phyloP scores from a whole-genome alignment of 2,113 vertebrate species.

The Agapornis roseicollis region DNA sequence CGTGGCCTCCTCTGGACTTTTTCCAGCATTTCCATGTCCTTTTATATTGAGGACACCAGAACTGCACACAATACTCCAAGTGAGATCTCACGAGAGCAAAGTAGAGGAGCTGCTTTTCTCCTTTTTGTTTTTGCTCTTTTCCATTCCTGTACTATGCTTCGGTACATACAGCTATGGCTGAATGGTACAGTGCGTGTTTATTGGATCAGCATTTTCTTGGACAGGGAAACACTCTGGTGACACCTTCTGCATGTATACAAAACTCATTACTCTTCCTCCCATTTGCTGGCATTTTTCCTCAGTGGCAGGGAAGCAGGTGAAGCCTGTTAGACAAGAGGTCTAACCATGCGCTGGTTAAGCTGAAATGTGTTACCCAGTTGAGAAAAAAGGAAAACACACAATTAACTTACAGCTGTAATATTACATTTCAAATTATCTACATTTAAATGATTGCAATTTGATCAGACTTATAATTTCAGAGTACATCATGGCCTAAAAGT shows the following conservation, averaged over 20 bases:
- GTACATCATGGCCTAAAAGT: too few relatives aligned
- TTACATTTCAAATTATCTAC: not conserved
- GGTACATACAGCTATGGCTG: not conserved
- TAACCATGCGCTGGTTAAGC: not conserved
- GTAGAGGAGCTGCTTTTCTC: not conserved
- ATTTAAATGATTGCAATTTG: not conserved
- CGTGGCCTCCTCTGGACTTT: too few relatives aligned
- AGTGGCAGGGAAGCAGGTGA: not conserved
- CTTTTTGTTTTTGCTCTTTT: not conserved
- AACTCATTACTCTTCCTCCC: not conserved
- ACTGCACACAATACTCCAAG: too few relatives aligned
- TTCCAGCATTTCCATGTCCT: too few relatives aligned
- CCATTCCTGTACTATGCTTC: not conserved
- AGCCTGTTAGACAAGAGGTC: not conserved
- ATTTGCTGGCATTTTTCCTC: not conserved
- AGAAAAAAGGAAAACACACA: not conserved
- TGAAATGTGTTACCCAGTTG: not conserved
- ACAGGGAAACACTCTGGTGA: not conserved
- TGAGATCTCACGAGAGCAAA: too few relatives aligned
- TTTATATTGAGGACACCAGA: too few relatives aligned
- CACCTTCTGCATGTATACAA: not conserved
- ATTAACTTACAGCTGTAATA: not conserved
- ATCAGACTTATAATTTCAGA: too few relatives aligned
- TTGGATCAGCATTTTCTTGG: not conserved
- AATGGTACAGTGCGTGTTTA: not conserved